Evolutionary conservation across 2,797 vertebrate species (phyloP).

Genomic region (Bovichtus variegatus): DNA sequence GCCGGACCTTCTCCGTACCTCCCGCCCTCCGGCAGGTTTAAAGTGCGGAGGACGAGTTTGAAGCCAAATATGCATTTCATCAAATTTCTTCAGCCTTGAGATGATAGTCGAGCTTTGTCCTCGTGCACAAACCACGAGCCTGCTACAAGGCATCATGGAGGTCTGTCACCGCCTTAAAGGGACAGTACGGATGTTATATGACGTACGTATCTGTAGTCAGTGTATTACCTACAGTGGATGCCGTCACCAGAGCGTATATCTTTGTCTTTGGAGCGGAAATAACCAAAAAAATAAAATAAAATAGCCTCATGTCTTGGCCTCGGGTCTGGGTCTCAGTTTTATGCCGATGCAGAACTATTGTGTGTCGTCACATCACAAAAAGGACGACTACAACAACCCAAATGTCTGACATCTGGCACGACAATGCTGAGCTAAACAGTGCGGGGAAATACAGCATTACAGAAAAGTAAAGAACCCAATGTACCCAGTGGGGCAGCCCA

Average conservation of each 20-base stretch:
- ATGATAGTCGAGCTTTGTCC: slow-evolving; percentile 22
- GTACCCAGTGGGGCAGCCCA: too few relatives aligned
- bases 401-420: not conserved
- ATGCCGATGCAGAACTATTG: not conserved
- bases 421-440: too few relatives aligned
- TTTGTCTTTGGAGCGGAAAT: too few relatives aligned
- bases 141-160: slow-evolving; percentile 3
- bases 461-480: not conserved
- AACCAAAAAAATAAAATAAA: too few relatives aligned
- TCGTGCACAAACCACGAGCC: slow-evolving; percentile 11
- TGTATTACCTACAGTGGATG: too few relatives aligned
- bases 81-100: slow-evolving; percentile 14
- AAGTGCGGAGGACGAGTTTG: slow-evolving; percentile 28
- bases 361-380: not conserved
- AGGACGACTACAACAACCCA: not conserved
- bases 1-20: too few relatives aligned
- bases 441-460: not conserved
- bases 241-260: too few relatives aligned
- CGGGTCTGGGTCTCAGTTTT: too few relatives aligned
- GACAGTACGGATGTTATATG: too few relatives aligned
- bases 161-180: not conserved
- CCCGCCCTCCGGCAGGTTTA: slow-evolving; percentile 31
- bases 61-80: slow-evolving; percentile 26
- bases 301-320: too few relatives aligned
- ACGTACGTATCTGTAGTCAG: too few relatives aligned